These are phyloP conservation scores for Elachura formosa DNA, from an alignment of 2,113 vertebrate genomes.

Conservation along the genomic window DNA sequence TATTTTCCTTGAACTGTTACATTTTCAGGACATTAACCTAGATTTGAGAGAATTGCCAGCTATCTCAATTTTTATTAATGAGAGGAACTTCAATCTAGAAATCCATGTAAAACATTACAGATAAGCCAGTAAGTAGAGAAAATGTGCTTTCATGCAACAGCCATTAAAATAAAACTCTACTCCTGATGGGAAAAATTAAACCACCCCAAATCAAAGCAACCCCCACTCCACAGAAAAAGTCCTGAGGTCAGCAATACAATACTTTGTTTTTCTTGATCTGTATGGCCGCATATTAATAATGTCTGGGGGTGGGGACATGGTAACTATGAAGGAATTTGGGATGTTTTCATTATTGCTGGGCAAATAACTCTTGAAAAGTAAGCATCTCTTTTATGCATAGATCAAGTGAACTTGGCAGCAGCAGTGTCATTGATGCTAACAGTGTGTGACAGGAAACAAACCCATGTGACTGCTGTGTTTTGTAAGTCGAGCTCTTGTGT, in stretches of 20 bases:
- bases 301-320: background rate
- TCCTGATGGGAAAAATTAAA: background rate
- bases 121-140: background rate
- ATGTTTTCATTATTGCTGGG: conserved; percentile 67
- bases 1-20: background rate
- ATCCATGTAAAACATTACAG: background rate
- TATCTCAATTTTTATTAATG: background rate
- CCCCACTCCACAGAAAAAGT: background rate
- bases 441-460: conserved; percentile 76
- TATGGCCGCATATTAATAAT: conserved; percentile 15
- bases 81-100: background rate
- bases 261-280: conserved; percentile 13
- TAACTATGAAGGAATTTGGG: conserved; percentile 60
- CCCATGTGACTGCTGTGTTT: conserved; percentile 73
- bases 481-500: conserved; percentile 72
- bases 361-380: conserved; percentile 66
- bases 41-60: background rate
- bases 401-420: conserved; percentile 73
- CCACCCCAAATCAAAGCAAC: background rate
- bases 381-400: conserved; percentile 71
- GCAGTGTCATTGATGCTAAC: conserved; percentile 74
- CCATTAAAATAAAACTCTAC: background rate
- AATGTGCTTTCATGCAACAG: background rate
- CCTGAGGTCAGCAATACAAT: background rate
- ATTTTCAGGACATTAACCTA: background rate